Evolutionary conservation across 1,140 invertebrate genomes (phyloP).

Genomic region (Stenopsyche tienmushanensis): DNA sequence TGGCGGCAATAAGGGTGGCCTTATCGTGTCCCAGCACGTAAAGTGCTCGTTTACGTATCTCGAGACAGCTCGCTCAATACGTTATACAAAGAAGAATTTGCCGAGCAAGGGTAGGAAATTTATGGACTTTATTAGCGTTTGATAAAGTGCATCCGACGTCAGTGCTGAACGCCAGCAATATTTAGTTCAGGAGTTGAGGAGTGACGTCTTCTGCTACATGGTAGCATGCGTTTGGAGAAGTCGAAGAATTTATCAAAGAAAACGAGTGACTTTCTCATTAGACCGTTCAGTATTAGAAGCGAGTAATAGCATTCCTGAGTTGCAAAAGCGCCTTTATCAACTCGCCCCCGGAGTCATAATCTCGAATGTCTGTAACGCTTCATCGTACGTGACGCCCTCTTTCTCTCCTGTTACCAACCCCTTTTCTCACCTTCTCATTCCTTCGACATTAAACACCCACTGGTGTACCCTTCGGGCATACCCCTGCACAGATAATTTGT

Average conservation of each 20-base stretch:
- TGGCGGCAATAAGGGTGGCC: no score
- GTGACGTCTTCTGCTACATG: background rate
- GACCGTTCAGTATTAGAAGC: conserved; percentile 19
- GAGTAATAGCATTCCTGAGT: conserved; percentile 33
- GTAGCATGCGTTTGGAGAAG: background rate
- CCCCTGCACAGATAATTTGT: conserved; percentile 47
- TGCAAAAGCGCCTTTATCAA: conserved; percentile 34
- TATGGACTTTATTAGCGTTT: no score
- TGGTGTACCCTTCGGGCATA: background rate
- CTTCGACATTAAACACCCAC: background rate
- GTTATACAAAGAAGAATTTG: background rate
- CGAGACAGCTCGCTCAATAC: background rate
- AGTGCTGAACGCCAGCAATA: no score
- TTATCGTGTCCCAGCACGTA: no score
- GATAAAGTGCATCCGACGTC: no score
- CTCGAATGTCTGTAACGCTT: conserved; percentile 34
- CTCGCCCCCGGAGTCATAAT: conserved; percentile 34
- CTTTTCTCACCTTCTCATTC: conserved; percentile 4
- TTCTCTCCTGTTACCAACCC: background rate
- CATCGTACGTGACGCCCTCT: conserved; percentile 35
- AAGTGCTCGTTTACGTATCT: background rate
- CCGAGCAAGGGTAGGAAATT: no score
- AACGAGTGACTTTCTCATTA: conserved; percentile 39
- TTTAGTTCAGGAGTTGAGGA: background rate
- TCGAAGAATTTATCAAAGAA: conserved; percentile 9